Percentiles rank a stretch among this genome's conserved stretches.
These are phyloP conservation scores for Tinea trinotella DNA, from an alignment of 2,888 invertebrate species.

Conservation along the genomic window DNA sequence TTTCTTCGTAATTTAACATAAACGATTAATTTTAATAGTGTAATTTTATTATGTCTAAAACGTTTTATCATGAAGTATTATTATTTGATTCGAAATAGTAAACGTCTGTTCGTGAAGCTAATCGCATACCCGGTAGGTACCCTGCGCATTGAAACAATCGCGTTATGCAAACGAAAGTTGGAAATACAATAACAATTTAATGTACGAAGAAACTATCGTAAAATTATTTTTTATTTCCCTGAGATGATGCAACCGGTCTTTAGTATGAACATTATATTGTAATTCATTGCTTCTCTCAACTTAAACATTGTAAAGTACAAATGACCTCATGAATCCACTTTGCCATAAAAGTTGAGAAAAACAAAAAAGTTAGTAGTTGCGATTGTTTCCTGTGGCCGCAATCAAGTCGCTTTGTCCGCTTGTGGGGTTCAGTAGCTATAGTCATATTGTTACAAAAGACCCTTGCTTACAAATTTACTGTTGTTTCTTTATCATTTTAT, in stretches of 20 bases:
- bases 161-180: conserved; percentile 4
- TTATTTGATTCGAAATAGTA: too few relatives aligned
- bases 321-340: conserved; percentile 15
- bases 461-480: conserved; percentile 49
- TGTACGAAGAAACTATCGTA: conserved; percentile 4
- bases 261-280: not conserved
- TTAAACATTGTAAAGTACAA: conserved; percentile 17
- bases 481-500: conserved; percentile 53
- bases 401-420: conserved; percentile 18
- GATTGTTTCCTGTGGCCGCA: conserved; percentile 18
- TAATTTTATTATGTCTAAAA: too few relatives aligned
- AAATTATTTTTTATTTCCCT: not conserved
- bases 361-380: conserved; percentile 19
- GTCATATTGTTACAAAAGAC: conserved; percentile 50
- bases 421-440: conserved; percentile 20
- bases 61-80: too few relatives aligned
- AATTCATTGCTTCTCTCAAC: conserved; percentile 10
- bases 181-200: not conserved
- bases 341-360: conserved; percentile 16
- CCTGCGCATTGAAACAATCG: not conserved
- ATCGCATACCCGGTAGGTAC: not conserved
- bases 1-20: conserved; percentile 4
- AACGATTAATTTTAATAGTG: not conserved
- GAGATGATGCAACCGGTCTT: not conserved
- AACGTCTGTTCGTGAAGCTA: too few relatives aligned